These are phyloP conservation scores for Neuroterus valhalla DNA, from an alignment of 1,140 invertebrate genomes.

Conservation along the genomic window DNA sequence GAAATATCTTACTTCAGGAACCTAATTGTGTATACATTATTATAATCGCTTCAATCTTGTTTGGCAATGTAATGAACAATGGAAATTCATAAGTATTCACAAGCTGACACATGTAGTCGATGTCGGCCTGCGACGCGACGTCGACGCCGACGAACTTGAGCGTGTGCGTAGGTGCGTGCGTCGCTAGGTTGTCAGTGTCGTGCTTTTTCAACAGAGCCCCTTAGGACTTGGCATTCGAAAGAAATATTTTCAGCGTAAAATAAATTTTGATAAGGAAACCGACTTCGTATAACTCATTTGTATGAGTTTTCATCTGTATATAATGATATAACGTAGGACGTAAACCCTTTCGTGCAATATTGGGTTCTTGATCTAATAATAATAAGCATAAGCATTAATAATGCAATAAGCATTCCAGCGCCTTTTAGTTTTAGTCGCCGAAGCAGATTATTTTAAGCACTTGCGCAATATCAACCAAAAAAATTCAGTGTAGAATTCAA, in stretches of 20 bases:
- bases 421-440: neutral
- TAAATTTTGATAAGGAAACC: neutral
- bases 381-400: no score
- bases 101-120: slow-evolving; percentile 6
- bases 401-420: no score
- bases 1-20: no score
- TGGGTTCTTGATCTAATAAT: no score
- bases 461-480: slow-evolving; percentile 11
- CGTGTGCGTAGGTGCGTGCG: neutral
- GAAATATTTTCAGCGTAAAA: neutral
- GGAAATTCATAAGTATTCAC: slow-evolving; percentile 1
- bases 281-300: neutral
- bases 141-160: neutral
- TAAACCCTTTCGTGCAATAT: no score
- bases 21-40: neutral
- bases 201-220: neutral
- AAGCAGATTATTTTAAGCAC: slow-evolving; percentile 9
- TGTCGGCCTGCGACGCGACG: neutral
- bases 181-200: neutral
- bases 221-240: neutral
- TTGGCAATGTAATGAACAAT: slow-evolving; percentile 1
- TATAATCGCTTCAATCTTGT: neutral
- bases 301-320: neutral
- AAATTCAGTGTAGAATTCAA: no score
- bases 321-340: no score